Percentiles rank a stretch among this genome's conserved stretches.
Evolutionary conservation across 2,113 vertebrate species (phyloP).

Genomic region (Ursus arctos): DNA sequence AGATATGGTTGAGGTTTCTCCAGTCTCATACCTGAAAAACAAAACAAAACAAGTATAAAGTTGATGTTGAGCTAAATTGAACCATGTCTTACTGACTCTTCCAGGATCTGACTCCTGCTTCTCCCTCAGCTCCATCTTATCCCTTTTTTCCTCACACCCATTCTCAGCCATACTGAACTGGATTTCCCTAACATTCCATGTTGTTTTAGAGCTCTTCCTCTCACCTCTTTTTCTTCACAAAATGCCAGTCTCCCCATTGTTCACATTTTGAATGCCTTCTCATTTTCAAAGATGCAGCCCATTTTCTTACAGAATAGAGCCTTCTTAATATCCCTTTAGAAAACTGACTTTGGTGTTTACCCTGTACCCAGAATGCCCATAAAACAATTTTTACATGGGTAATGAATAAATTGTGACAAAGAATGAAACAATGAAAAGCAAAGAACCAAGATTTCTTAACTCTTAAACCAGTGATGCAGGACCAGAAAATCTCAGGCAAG

Average conservation of each 20-base stretch:
- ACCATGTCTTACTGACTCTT: background rate
- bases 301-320: background rate
- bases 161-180: background rate
- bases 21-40: background rate
- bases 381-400: background rate
- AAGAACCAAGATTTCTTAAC: background rate
- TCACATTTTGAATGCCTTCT: background rate
- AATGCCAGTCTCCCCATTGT: background rate
- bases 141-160: background rate
- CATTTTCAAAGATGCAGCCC: background rate
- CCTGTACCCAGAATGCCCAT: background rate
- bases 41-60: background rate
- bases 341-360: background rate
- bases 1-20: background rate
- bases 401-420: background rate
- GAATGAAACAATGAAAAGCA: background rate
- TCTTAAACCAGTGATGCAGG: background rate
- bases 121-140: background rate
- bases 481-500: slow-evolving; percentile 1
- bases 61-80: background rate
- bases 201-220: background rate
- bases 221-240: background rate
- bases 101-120: background rate
- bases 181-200: background rate
- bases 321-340: background rate